Percentiles rank a stretch among this genome's conserved stretches.
Evolutionary conservation across 1,140 invertebrate species (phyloP).

Genomic region (Argopecten irradians): DNA sequence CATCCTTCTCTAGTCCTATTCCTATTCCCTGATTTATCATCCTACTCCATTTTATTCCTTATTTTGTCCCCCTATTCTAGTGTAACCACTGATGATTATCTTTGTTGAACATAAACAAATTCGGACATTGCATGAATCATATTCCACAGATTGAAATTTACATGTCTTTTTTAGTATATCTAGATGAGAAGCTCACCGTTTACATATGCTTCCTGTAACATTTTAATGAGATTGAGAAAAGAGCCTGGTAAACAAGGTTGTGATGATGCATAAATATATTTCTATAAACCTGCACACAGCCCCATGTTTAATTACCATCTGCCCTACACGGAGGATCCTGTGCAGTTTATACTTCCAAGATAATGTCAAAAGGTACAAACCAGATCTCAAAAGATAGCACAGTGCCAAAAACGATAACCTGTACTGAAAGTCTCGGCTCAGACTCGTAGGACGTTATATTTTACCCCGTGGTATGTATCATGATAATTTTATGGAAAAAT

Average conservation of each 20-base stretch:
- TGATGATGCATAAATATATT: no score
- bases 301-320: neutral
- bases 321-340: neutral
- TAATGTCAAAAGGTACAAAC: neutral
- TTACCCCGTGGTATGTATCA: neutral
- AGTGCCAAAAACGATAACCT: neutral
- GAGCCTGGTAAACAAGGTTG: no score
- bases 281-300: neutral
- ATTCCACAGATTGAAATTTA: neutral
- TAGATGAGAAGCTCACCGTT: no score
- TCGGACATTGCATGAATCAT: neutral
- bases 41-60: no score
- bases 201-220: no score
- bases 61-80: no score
- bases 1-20: no score
- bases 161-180: no score
- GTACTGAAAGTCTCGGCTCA: neutral
- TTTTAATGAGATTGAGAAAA: no score
- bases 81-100: no score
- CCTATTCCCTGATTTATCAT: no score
- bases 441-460: neutral
- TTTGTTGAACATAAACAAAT: no score
- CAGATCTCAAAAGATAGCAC: neutral
- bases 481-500: conserved; percentile 12
- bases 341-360: neutral